Evolutionary conservation across 2,888 invertebrate species (phyloP).

Genomic region (Mesorhabditis sp.): DNA sequence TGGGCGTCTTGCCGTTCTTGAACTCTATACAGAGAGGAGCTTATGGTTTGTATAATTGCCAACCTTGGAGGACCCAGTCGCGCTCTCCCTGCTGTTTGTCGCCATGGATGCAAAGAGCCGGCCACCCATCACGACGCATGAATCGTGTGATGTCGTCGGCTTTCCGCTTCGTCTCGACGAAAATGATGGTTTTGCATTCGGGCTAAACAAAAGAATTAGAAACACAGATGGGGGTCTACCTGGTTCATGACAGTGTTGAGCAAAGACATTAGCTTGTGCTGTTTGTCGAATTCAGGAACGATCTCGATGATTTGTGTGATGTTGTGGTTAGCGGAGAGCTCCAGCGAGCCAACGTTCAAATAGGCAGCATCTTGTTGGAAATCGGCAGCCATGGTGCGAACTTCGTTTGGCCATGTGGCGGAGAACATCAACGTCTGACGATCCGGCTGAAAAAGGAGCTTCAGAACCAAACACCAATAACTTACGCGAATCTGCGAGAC

Average conservation of each 20-base stretch:
- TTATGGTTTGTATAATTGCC: neutral
- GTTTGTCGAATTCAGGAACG: slow-evolving; percentile 37
- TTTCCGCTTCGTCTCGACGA: slow-evolving; percentile 93
- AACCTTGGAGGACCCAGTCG: slow-evolving; percentile 71
- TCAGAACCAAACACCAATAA: neutral
- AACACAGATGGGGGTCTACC: slow-evolving; percentile 10
- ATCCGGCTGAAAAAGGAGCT: slow-evolving; percentile 13
- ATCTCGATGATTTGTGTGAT: slow-evolving; percentile 71
- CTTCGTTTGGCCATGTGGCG: slow-evolving; percentile 98
- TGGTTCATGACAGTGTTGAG: slow-evolving; percentile 29
- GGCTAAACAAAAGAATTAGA: neutral
- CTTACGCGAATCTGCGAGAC: slow-evolving; percentile 62
- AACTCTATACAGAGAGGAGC: slow-evolving; percentile 66
- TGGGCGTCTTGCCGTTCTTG: slow-evolving; percentile 75
- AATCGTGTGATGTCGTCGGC: slow-evolving; percentile 80
- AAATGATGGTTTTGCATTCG: slow-evolving; percentile 87
- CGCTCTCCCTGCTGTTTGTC: slow-evolving; percentile 90
- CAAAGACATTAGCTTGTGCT: slow-evolving; percentile 28
- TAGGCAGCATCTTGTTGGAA: slow-evolving; percentile 89
- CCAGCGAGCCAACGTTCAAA: slow-evolving; percentile 89
- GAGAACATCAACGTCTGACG: slow-evolving; percentile 97
- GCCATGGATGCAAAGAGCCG: slow-evolving; percentile 75
- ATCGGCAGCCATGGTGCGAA: slow-evolving; percentile 85
- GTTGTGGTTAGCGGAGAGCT: slow-evolving; percentile 88
- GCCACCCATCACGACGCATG: slow-evolving; percentile 75